Conservation (phyloP, 2,888 invertebrate species). For the Liposcelis brunnea region DNA sequence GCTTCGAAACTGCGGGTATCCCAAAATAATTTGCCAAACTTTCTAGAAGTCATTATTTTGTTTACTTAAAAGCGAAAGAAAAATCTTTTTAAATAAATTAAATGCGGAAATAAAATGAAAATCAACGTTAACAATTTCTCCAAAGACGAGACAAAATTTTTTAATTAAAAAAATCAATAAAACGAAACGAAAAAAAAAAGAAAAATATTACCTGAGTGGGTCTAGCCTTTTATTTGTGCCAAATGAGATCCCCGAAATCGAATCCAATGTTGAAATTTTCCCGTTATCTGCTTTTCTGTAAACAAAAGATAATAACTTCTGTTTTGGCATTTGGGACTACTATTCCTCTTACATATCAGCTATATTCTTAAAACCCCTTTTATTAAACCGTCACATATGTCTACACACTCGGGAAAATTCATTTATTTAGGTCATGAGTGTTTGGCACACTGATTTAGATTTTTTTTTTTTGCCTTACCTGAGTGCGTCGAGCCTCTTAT, state of each 20-base stretch:
- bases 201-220: conserved; percentile 22
- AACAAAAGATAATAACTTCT: conserved; percentile 1
- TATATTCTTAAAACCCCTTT: conserved; percentile 12
- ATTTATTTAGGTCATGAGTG: neutral
- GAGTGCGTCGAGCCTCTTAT: conserved; percentile 25
- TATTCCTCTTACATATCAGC: conserved; percentile 9
- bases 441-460: neutral
- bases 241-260: conserved; percentile 27
- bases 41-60: no score
- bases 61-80: no score
- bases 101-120: no score
- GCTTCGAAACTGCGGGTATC: no score
- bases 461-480: conserved; percentile 20
- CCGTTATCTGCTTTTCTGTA: no score
- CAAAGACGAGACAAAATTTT: conserved; percentile 12
- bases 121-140: conserved; percentile 10
- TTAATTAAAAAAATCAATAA: conserved; percentile 16
- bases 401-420: neutral
- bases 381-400: conserved; percentile 6
- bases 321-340: neutral
- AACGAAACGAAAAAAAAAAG: neutral
- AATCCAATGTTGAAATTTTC: conserved; percentile 21
- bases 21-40: no score
- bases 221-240: conserved; percentile 27
- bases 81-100: no score